Base-by-base conservation (phyloP, 2,888 invertebrate species). In the Cephalotes varians region DNA sequence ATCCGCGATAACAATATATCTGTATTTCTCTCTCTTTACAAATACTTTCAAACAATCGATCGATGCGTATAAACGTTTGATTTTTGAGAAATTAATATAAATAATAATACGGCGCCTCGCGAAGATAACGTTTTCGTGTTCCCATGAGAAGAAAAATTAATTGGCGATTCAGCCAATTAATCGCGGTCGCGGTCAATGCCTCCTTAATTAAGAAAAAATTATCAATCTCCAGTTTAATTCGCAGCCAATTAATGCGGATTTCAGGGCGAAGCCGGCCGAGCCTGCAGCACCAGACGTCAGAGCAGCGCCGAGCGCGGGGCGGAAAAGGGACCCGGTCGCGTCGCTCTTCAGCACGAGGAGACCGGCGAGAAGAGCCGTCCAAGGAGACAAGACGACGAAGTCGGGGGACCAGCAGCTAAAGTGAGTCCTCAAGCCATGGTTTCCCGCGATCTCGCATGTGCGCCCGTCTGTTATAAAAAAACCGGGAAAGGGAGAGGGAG, bases 341-440 rank as follows among this genome's bases (percentile, higher is more conserved):
- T 88, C 90, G 64, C 77, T 92, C 65, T 92, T 92, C 80, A 90
- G 88, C 77, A 65, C 91, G 37, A 89, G 87, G 67, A 92, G 89
- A 81, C 85, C 89, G 34, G 54, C 86, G n/a, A 90, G 80, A 77
- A 92, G 88, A 88, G 67, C 71, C 83, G 28, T 21, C n/a, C 56
- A 71, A 31, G 74, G 72, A 74, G 37, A 64, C 67, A 82, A 76
- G 56, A 18, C 83, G 77, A 37, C 81, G 72, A 85, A 69, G 47
- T 21, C 81, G 81, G 65, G 84, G 31, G 72, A 85, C 10, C 87
- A 47, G 56, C 80, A 40, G 60, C 73, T 84, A 74, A 88, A 87
- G 90, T 90, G 79, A 90, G 90, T 87, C 34, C 44, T 40, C 74
- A 31, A 65, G 80, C 71, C n/a, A 40, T 51, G 72, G 3, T 67